A percentile compares a stretch with the other conserved stretches of the same genome.
Conservation (phyloP, 2,797 vertebrate genomes). For the Mallotus villosus region DNA sequence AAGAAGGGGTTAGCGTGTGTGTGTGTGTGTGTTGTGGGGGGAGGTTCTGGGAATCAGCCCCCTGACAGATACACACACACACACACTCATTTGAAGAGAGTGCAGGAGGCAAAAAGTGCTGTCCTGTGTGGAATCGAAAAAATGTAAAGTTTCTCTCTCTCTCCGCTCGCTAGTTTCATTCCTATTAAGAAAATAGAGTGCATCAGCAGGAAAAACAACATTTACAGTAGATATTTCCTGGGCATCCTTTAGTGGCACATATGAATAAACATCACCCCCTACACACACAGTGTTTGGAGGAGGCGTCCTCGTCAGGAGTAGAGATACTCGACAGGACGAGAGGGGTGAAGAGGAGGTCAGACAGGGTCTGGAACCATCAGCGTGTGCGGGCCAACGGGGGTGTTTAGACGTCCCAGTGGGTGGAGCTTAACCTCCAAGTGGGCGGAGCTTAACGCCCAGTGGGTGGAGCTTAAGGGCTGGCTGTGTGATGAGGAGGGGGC, state of each 20-base stretch:
- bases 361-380: conserved; percentile 28
- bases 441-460: neutral
- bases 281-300: too few species aligned
- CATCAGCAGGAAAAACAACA: conserved; percentile 75
- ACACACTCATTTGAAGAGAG: conserved; percentile 54
- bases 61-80: conserved; percentile 78
- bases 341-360: conserved; percentile 51
- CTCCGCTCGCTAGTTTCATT: conserved; percentile 58
- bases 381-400: conserved; percentile 2
- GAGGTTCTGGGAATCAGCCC: conserved; percentile 58
- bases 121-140: conserved; percentile 63
- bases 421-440: conserved; percentile 1
- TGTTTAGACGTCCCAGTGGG: conserved; percentile 19
- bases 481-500: neutral
- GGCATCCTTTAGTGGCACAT: conserved; percentile 67
- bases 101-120: conserved; percentile 80
- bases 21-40: conserved; percentile 51
- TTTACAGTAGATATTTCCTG: conserved; percentile 43
- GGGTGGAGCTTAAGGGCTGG: too few species aligned
- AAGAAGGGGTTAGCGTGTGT: too few species aligned
- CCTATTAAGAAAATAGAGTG: conserved; percentile 77
- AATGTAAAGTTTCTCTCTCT: conserved; percentile 48
- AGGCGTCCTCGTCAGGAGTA: conserved; percentile 33
- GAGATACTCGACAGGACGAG: conserved; percentile 33
- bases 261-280: conserved; percentile 39